Conservation (phyloP, 2,888 invertebrate genomes). For the Scrobipalpa atriplicella region DNA sequence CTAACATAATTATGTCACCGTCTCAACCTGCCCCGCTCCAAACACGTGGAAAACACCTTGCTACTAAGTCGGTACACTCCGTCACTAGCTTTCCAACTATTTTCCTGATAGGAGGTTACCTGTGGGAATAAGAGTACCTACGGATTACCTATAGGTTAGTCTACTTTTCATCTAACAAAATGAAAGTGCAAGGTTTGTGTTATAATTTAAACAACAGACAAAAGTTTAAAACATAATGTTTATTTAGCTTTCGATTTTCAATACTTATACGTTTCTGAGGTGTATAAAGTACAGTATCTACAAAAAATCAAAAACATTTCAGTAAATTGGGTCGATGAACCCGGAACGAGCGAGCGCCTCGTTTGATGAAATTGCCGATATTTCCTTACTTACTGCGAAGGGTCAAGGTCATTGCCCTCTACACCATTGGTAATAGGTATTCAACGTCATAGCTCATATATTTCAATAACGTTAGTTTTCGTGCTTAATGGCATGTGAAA, state of each 20-base stretch:
- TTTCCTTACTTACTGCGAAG: neutral
- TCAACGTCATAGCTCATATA: neutral
- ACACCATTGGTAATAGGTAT: slow-evolving; percentile 10
- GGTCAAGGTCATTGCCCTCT: slow-evolving; percentile 11
- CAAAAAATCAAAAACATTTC: neutral
- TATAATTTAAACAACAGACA: too few relatives aligned
- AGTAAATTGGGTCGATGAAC: slow-evolving; percentile 6
- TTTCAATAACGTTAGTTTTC: too few relatives aligned
- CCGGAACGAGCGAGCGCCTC: neutral
- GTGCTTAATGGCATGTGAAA: too few relatives aligned
- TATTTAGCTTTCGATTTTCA: too few relatives aligned
- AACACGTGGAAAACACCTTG: slow-evolving; percentile 19
- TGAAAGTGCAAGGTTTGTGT: too few relatives aligned
- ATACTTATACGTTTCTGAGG: too few relatives aligned
- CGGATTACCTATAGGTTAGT: too few relatives aligned
- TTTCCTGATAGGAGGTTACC: neutral
- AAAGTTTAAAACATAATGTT: too few relatives aligned
- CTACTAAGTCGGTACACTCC: neutral
- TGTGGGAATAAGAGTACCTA: too few relatives aligned
- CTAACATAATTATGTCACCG: slow-evolving; percentile 26
- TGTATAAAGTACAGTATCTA: too few relatives aligned
- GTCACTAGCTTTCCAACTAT: neutral
- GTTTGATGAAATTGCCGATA: slow-evolving; percentile 12
- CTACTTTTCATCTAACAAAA: too few relatives aligned
- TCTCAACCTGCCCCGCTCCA: slow-evolving; percentile 12